Evolutionary conservation across 2,888 invertebrate species (phyloP).

Genomic region (Physocephala rufipes): DNA sequence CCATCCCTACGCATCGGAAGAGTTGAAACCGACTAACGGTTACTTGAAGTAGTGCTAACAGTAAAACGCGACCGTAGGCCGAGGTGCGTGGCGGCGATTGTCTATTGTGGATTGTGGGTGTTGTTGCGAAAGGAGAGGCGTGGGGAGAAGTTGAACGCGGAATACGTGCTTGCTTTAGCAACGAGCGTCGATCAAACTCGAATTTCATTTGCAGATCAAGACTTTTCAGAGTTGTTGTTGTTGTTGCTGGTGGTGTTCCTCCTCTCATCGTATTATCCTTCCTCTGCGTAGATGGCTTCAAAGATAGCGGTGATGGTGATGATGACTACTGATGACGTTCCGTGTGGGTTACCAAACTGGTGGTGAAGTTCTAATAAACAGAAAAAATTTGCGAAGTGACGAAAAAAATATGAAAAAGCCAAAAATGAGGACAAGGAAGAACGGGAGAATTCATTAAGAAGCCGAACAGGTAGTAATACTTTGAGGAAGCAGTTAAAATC

Average conservation of each 20-base stretch:
- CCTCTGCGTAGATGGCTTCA: too few relatives aligned
- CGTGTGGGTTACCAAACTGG: too few relatives aligned
- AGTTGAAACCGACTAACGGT: conserved; percentile 9
- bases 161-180: neutral
- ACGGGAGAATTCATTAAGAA: too few relatives aligned
- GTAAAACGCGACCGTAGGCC: neutral
- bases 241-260: conserved; percentile 35
- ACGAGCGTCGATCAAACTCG: conserved; percentile 37
- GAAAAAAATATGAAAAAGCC: too few relatives aligned
- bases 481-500: too few relatives aligned
- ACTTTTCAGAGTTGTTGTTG: conserved; percentile 33
- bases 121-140: neutral
- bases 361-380: too few relatives aligned
- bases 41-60: neutral
- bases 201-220: conserved; percentile 35
- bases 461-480: too few relatives aligned
- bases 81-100: neutral
- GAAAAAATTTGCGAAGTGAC: too few relatives aligned
- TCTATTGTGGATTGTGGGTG: neutral
- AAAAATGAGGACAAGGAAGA: too few relatives aligned
- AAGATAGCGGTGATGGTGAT: too few relatives aligned
- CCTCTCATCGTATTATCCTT: conserved; percentile 30
- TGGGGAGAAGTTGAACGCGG: neutral
- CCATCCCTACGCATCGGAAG: neutral
- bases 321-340: too few relatives aligned